Evolutionary conservation across 1,140 invertebrate species (phyloP).

Genomic region (Leptinotarsa lineolata): DNA sequence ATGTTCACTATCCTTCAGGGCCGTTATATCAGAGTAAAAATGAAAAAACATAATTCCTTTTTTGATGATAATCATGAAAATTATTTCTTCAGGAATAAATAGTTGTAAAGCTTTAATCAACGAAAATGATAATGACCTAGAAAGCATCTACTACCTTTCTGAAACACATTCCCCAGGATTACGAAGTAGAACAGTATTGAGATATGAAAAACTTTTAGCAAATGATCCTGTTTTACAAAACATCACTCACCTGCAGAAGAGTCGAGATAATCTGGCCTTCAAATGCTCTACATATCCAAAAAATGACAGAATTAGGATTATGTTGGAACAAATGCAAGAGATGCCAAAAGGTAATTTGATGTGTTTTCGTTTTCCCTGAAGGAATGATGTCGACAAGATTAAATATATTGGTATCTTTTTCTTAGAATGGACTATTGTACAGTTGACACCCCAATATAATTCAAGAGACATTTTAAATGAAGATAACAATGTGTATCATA

Average conservation of each 20-base stretch:
- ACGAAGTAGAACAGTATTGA: constrained; percentile 36
- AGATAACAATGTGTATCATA: constrained; percentile 31
- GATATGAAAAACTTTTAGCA: constrained; percentile 39
- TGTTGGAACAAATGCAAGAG: constrained; percentile 39
- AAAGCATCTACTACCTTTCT: constrained; percentile 39
- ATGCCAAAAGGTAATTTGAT: constrained; percentile 39
- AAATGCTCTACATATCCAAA: constrained; percentile 32
- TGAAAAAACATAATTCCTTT: constrained; percentile 5
- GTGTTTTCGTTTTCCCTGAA: not conserved
- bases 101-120: constrained; percentile 33
- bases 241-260: constrained; percentile 20
- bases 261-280: constrained; percentile 36
- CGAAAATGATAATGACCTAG: constrained; percentile 37
- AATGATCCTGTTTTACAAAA: constrained; percentile 12
- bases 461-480: constrained; percentile 36
- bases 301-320: constrained; percentile 27
- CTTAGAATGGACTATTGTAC: constrained; percentile 48
- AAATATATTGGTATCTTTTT: constrained; percentile 4
- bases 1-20: constrained; percentile 37
- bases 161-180: constrained; percentile 44
- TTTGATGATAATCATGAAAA: constrained; percentile 8
- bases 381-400: too few relatives aligned
- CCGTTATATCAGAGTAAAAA: constrained; percentile 37
- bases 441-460: constrained; percentile 43
- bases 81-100: constrained; percentile 30